Evolutionary conservation across 1,140 invertebrate species (phyloP).

Genomic region (Drosophila sulfurigaster): DNA sequence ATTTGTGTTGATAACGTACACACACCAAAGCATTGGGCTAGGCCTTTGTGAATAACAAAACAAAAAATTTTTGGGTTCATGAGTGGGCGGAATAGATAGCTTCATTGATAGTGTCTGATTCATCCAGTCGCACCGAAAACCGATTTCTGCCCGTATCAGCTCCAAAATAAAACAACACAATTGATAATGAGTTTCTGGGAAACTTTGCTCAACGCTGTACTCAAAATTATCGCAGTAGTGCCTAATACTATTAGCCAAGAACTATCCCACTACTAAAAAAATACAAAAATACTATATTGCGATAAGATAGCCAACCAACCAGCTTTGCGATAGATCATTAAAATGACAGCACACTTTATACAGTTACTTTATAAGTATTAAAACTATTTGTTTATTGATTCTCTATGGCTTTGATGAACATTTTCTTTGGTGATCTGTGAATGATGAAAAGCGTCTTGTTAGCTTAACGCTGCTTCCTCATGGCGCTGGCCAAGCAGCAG

Average conservation of each 20-base stretch:
- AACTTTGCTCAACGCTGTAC: conserved; percentile 31
- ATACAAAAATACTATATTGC: conserved; percentile 11
- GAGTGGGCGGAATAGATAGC: conserved; percentile 17
- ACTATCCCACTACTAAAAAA: conserved; percentile 18
- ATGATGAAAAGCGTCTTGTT: conserved; percentile 1
- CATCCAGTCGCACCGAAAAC: conserved; percentile 22
- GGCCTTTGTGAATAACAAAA: conserved; percentile 3
- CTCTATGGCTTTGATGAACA: conserved; percentile 39
- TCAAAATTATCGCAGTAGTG: conserved; percentile 12
- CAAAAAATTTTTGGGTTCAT: conserved; percentile 14
- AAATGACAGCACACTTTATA: conserved; percentile 12
- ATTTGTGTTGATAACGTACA: neutral
- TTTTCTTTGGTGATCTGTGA: conserved; percentile 33
- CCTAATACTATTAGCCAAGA: conserved; percentile 17
- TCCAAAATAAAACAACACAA: neutral
- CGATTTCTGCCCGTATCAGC: neutral
- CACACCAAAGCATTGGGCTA: conserved; percentile 5
- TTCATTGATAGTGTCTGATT: conserved; percentile 45
- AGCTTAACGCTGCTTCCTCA: conserved; percentile 85
- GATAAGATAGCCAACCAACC: conserved; percentile 23
- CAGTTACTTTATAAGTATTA: conserved; percentile 11
- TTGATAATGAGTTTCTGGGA: conserved; percentile 36
- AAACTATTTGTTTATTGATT: conserved; percentile 41
- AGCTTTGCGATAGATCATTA: conserved; percentile 33
- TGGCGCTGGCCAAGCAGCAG: conserved; percentile 85